Evolutionary conservation across 1,140 invertebrate genomes (phyloP).

Genomic region (Saccostrea cuccullata): DNA sequence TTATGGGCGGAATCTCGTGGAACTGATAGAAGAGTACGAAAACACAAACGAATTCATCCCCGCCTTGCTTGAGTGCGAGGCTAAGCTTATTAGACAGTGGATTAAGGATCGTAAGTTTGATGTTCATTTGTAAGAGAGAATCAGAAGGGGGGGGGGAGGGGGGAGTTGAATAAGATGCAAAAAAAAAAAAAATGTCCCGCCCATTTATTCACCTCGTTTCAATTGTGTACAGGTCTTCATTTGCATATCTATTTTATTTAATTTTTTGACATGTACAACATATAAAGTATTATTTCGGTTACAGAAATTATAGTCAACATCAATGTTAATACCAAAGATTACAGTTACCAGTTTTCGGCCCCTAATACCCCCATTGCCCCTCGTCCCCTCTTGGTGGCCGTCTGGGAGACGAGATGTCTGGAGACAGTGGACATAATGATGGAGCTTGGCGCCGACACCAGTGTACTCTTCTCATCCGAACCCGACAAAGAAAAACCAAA

Average conservation of each 20-base stretch:
- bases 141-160: no score
- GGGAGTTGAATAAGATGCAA: no score
- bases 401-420: slow-evolving; percentile 53
- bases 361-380: slow-evolving; percentile 42
- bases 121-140: background rate
- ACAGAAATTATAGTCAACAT: slow-evolving; percentile 30
- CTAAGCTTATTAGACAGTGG: slow-evolving; percentile 48
- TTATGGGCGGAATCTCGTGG: slow-evolving; percentile 44
- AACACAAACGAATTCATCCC: slow-evolving; percentile 65
- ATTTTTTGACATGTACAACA: background rate
- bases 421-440: slow-evolving; percentile 51
- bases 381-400: slow-evolving; percentile 51
- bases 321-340: slow-evolving; percentile 45
- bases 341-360: slow-evolving; percentile 50
- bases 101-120: slow-evolving; percentile 45
- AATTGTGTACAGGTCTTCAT: background rate
- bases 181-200: no score
- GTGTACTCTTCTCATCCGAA: slow-evolving; percentile 52
- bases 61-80: slow-evolving; percentile 59
- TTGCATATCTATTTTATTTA: background rate
- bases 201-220: no score
- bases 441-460: slow-evolving; percentile 48
- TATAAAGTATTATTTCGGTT: background rate
- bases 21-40: slow-evolving; percentile 60
- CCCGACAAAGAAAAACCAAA: slow-evolving; percentile 45